Evolutionary conservation across 2,888 invertebrate species (phyloP), one percentile per base, ranked within the genome.

Genomic region (Tribolium freemani): DNA sequence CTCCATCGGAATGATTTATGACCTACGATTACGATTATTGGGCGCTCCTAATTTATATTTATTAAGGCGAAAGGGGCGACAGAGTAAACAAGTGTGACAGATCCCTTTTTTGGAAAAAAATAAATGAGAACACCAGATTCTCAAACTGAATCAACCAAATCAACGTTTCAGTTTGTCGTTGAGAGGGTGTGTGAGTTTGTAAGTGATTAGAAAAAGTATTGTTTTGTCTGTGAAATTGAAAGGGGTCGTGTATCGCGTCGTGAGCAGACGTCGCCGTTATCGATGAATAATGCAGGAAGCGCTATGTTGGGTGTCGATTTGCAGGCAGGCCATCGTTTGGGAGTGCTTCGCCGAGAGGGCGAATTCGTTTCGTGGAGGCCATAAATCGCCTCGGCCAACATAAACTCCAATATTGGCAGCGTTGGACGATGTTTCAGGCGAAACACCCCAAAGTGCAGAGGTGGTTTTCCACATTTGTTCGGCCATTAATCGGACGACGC

Each of bases 401-500:
- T 80, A 80, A 80, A 80, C 79, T 79, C 78, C 78, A 78, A 78
- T 78, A 79, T 78, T 80, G 78, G 78, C 78, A 78, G 80, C 75
- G 69, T 76, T 74, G 76, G 76, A 75, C 78, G 78, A 79, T 79
- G 78, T 78, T 80, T 77, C 77, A 80, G 77, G 75, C 76, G 78
- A 79, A 77, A 80, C 76, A 78, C 76, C 79, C 79, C 77, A 83
- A 83, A 84, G 84, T 83, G 83, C 83, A 83, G 84, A 84, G 85
- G 85, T 84, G 84, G 84, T 85, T 86, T 85, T 86, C 84, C 85
- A 84, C 86, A 86, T 86, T 86, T 86, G 86, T 84, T 84, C 84
- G 83, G 77, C 84, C 85, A 86, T 86, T 86, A 86, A 86, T 86
- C 86, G 85, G 80, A 77, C 78, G 80, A 77, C 78, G 78, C 78